A percentile compares a stretch with the other conserved stretches of the same genome.
These are phyloP conservation scores for Drosophila parthenogenetica DNA, from an alignment of 2,888 invertebrate genomes.

Conservation along the genomic window DNA sequence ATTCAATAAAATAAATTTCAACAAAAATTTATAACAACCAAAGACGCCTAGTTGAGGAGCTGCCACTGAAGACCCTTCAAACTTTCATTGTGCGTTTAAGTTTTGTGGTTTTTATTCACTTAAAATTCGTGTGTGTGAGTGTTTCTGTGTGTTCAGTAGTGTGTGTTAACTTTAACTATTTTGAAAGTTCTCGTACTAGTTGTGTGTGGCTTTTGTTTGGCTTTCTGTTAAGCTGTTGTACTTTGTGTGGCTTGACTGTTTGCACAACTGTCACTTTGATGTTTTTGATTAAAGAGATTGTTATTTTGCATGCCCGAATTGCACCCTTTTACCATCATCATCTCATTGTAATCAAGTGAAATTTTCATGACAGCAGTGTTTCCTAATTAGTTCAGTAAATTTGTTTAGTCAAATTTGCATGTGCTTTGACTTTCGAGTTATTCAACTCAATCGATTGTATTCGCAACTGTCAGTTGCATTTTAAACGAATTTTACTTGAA, in stretches of 20 bases:
- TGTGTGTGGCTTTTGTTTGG: constrained; percentile 32
- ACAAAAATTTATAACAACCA: constrained; percentile 7
- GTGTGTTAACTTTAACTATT: constrained; percentile 33
- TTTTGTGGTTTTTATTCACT: constrained; percentile 39
- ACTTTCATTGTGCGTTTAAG: constrained; percentile 68
- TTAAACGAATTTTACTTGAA: background rate
- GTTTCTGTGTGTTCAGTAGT: constrained; percentile 7
- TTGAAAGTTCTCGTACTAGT: constrained; percentile 23
- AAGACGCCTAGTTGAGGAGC: constrained; percentile 26
- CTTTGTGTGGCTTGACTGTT: constrained; percentile 52
- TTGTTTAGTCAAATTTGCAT: constrained; percentile 28
- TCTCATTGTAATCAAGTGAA: constrained; percentile 9
- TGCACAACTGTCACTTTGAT: constrained; percentile 57
- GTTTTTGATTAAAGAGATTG: constrained; percentile 52
- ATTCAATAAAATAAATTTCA: constrained; percentile 24
- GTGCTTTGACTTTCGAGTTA: constrained; percentile 23
- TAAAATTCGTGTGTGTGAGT: constrained; percentile 7
- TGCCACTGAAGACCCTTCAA: constrained; percentile 33
- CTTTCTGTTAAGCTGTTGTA: constrained; percentile 43
- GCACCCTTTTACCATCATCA: constrained; percentile 7
- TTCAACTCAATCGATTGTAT: constrained; percentile 5
- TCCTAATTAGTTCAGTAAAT: constrained; percentile 25
- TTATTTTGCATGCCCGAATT: constrained; percentile 13
- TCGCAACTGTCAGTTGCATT: constrained; percentile 1
- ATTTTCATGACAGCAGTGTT: constrained; percentile 13